Evolutionary conservation across 2,797 vertebrate species (phyloP).

Genomic region (Cynodonichthys magdalenae): DNA sequence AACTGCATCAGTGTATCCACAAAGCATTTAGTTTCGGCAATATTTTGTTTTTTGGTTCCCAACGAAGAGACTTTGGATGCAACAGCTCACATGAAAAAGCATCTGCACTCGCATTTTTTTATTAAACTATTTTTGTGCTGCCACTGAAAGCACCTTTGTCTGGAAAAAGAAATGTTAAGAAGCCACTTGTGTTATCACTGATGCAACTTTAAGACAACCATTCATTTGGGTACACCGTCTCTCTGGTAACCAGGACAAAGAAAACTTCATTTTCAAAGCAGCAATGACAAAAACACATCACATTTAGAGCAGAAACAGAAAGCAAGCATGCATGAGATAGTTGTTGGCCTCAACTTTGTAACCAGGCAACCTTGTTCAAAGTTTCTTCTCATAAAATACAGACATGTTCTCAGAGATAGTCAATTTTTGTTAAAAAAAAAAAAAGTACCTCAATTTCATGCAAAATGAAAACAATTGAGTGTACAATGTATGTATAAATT

Average conservation of each 20-base stretch:
- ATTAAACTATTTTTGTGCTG: not conserved
- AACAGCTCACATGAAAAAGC: too few relatives aligned
- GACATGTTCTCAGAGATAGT: not conserved
- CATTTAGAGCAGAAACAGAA: not conserved
- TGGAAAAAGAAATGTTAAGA: not conserved
- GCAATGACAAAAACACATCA: not conserved
- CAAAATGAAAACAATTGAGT: conserved; percentile 19
- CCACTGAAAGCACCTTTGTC: not conserved
- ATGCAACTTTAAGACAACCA: not conserved
- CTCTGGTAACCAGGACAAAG: not conserved
- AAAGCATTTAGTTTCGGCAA: too few relatives aligned
- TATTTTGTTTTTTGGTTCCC: too few relatives aligned
- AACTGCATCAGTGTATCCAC: too few relatives aligned
- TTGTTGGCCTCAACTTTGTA: not conserved
- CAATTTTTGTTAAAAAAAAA: not conserved
- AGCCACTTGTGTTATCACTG: not conserved
- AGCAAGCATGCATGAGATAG: not conserved
- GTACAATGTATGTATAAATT: conserved; percentile 29
- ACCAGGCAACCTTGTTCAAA: not conserved
- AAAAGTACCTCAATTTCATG: too few relatives aligned
- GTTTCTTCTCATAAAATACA: not conserved
- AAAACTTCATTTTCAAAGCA: not conserved
- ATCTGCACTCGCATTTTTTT: too few relatives aligned
- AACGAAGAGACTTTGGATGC: too few relatives aligned
- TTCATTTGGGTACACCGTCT: not conserved